Percentiles rank a stretch among this genome's conserved stretches.
phyloP scores from a whole-genome alignment of 2,888 invertebrate genomes.

The Rotaria sp. region DNA sequence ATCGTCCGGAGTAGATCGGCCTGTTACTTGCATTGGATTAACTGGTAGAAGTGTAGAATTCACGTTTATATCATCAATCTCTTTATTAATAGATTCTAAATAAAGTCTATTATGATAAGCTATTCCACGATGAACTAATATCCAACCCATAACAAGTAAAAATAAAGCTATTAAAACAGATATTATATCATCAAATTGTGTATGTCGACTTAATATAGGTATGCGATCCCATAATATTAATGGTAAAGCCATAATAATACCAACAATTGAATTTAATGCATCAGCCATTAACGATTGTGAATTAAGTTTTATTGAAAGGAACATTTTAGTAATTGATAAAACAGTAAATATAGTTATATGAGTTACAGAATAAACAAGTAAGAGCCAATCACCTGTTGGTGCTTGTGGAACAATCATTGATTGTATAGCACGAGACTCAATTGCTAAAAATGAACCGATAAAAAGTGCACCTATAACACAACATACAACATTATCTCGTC shows the following conservation, averaged over 20 bases:
- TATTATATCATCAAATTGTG: constrained; percentile 27
- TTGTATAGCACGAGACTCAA: constrained; percentile 19
- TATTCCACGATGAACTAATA: neutral
- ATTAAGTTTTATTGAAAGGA: neutral
- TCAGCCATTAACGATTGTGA: constrained; percentile 27
- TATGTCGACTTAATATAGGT: neutral
- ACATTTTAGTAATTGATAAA: neutral
- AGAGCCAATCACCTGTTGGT: constrained; percentile 6
- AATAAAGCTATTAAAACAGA: neutral
- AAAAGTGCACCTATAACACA: constrained; percentile 29
- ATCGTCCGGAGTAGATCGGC: neutral
- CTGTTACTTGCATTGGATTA: neutral
- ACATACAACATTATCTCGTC: constrained; percentile 23
- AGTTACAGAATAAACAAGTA: neutral
- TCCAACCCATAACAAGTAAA: constrained; percentile 25
- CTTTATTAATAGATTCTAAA: neutral
- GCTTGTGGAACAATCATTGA: neutral
- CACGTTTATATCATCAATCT: neutral
- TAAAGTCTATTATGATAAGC: neutral
- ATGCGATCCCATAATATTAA: constrained; percentile 5
- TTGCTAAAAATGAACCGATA: constrained; percentile 30
- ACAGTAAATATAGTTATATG: neutral
- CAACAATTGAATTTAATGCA: constrained; percentile 10
- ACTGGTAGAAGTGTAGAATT: neutral
- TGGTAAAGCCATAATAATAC: constrained; percentile 14